Percentiles rank a stretch among this genome's conserved stretches.
Conservation (phyloP, 2,113 vertebrate species). For the Serilophus lunatus region DNA sequence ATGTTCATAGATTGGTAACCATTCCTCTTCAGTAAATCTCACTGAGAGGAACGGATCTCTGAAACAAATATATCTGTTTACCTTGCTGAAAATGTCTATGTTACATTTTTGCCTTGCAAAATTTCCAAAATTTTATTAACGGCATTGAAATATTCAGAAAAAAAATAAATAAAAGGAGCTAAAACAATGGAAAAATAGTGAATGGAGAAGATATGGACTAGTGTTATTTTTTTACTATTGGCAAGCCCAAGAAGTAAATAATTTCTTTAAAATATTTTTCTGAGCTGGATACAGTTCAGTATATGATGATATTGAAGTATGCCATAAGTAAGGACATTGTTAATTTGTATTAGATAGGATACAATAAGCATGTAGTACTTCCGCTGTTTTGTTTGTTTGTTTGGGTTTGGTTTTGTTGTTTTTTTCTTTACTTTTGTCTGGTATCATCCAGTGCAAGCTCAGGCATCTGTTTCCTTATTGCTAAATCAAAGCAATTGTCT, state of each 20-base stretch:
- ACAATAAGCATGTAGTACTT: not conserved
- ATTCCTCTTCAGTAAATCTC: not conserved
- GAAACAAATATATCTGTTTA: not conserved
- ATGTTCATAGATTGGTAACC: not conserved
- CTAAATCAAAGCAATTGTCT: not conserved
- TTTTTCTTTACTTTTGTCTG: not conserved
- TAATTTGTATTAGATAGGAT: not conserved
- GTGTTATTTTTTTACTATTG: not conserved
- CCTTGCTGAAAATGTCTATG: not conserved
- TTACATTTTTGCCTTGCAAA: not conserved
- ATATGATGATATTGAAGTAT: not conserved
- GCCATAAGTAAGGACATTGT: not conserved
- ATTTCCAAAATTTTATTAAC: not conserved
- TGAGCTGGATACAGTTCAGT: not conserved
- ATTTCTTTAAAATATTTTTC: not conserved
- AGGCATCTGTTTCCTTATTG: not conserved
- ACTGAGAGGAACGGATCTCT: not conserved
- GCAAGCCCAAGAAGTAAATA: not conserved
- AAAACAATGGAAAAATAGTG: not conserved
- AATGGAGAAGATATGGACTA: not conserved
- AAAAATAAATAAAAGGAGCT: not conserved
- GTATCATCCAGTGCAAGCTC: not conserved
- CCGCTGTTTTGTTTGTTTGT: not conserved
- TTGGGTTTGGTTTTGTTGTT: too few species aligned
- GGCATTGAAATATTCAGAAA: not conserved